A percentile compares a stretch with the other conserved stretches of the same genome.
Evolutionary conservation across 35 echinoderm and acorn worm species (phyloP).

Genomic region (Strongylocentrotus purpuratus): DNA sequence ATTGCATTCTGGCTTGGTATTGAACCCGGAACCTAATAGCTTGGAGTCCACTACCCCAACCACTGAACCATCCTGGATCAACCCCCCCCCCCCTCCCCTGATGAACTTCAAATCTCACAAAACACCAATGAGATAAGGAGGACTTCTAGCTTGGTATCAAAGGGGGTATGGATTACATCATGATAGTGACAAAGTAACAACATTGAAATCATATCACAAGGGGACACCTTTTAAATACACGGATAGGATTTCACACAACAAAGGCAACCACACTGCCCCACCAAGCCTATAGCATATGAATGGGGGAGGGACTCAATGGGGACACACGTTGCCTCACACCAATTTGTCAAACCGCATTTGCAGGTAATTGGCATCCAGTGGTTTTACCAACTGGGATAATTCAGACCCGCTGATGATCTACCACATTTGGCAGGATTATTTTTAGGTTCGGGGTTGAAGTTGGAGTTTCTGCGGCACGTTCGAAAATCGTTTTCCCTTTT

Average conservation of each 20-base stretch:
- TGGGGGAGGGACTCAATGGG: background rate
- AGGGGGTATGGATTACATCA: no score
- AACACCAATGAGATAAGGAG: no score
- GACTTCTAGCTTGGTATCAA: no score
- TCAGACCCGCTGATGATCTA: background rate
- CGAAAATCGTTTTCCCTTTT: background rate
- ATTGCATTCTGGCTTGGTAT: background rate
- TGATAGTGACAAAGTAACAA: background rate
- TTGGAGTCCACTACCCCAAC: no score
- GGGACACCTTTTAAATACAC: background rate
- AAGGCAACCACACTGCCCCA: background rate
- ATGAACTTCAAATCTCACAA: no score
- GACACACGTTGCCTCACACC: constrained; percentile 5
- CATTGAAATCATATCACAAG: background rate
- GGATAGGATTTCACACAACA: background rate
- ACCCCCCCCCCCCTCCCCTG: no score
- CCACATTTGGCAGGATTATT: background rate
- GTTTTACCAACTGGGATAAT: constrained; percentile 39
- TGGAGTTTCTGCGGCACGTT: background rate
- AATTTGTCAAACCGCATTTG: constrained; percentile 53
- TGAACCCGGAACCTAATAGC: background rate
- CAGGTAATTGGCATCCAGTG: constrained; percentile 44
- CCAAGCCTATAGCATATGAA: background rate
- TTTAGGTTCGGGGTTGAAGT: background rate
- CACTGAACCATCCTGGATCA: no score